phyloP scores from a whole-genome alignment of 2,888 invertebrate genomes.

The Cheilosia variabilis region DNA sequence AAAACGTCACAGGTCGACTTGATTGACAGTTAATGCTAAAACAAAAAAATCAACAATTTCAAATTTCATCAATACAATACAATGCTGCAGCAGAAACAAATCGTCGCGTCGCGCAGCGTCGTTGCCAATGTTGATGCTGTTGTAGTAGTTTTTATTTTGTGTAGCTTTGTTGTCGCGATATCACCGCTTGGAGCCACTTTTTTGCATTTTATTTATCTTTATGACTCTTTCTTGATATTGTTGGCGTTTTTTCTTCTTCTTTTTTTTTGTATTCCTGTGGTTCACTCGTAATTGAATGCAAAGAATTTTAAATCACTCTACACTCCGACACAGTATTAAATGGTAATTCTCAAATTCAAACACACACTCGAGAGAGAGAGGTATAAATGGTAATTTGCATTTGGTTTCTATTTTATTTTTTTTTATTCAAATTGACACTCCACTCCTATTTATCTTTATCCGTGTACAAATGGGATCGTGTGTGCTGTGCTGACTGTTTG shows the following conservation, averaged over 20 bases:
- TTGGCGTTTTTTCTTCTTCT: neutral
- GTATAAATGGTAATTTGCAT: slow-evolving; percentile 61
- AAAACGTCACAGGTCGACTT: slow-evolving; percentile 1
- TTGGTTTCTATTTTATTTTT: slow-evolving; percentile 45
- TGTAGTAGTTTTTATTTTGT: neutral
- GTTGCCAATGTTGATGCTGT: neutral
- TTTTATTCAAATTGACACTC: slow-evolving; percentile 64
- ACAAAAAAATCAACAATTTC: neutral
- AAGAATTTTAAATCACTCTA: slow-evolving; percentile 58
- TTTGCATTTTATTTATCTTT: slow-evolving; percentile 60
- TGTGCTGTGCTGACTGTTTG: neutral
- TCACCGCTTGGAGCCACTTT: slow-evolving; percentile 61
- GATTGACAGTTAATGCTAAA: too few species aligned
- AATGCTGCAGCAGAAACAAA: slow-evolving; percentile 5
- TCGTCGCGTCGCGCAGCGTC: neutral
- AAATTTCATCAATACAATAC: neutral
- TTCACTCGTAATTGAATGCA: slow-evolving; percentile 50
- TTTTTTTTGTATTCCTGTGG: slow-evolving; percentile 17
- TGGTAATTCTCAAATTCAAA: slow-evolving; percentile 54
- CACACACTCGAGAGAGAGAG: slow-evolving; percentile 33
- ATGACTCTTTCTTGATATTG: slow-evolving; percentile 22
- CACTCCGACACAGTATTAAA: slow-evolving; percentile 34
- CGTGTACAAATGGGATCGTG: slow-evolving; percentile 49
- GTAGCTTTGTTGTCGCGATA: slow-evolving; percentile 45
- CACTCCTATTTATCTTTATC: slow-evolving; percentile 59